Conservation (phyloP, 2,888 invertebrate species). For the Bugulina stolonifera region DNA sequence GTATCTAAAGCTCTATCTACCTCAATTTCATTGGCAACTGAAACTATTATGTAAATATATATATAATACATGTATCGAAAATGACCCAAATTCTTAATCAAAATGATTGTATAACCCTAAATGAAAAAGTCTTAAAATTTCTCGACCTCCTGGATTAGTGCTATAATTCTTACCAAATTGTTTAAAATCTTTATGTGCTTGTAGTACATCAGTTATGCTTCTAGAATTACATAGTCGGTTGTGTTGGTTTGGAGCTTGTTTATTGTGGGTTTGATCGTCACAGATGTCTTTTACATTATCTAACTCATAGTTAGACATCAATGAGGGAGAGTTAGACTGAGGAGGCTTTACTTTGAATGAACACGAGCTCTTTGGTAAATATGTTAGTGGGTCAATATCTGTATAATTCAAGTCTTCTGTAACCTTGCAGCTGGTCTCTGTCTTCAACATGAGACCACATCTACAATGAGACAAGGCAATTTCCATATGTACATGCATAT, state of each 20-base stretch:
- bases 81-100: too few species aligned
- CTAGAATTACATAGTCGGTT: slow-evolving; percentile 13
- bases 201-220: not conserved
- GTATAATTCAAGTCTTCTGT: not conserved
- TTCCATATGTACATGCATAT: not conserved
- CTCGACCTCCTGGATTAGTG: too few species aligned
- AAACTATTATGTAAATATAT: too few species aligned
- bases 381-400: not conserved
- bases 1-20: too few species aligned
- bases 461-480: not conserved
- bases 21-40: too few species aligned
- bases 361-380: not conserved
- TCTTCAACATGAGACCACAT: not conserved
- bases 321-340: not conserved
- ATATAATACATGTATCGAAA: too few species aligned
- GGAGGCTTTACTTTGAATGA: not conserved
- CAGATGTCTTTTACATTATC: slow-evolving; percentile 11
- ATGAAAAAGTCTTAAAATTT: too few species aligned
- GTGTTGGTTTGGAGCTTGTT: slow-evolving; percentile 9
- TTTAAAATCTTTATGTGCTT: slow-evolving; percentile 2
- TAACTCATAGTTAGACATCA: not conserved
- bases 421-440: not conserved
- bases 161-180: too few species aligned
- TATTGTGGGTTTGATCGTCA: not conserved
- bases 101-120: too few species aligned